Evolutionary conservation across 2,113 vertebrate species (phyloP).

Genomic region (Butorides virescens): DNA sequence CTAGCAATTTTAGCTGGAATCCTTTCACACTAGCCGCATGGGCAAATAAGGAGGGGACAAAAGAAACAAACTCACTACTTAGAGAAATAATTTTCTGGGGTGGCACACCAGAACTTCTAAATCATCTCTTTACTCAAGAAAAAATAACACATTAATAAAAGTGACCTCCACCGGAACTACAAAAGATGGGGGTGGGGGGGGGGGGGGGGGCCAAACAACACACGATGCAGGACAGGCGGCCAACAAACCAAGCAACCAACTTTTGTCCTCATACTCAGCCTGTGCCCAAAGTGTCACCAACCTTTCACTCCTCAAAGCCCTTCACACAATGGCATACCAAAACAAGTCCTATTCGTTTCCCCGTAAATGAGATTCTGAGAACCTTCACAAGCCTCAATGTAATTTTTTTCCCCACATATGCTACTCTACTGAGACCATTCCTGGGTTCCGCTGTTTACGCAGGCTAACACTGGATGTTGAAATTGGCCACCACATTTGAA

Average conservation of each 20-base stretch:
- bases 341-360: background rate
- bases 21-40: background rate
- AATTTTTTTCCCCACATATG: background rate
- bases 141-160: background rate
- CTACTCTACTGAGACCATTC: background rate
- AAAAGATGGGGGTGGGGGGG: background rate
- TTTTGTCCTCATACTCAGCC: background rate
- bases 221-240: too few species aligned
- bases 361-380: background rate
- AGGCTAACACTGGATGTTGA: rapidly evolving
- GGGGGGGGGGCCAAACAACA: too few species aligned
- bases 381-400: background rate
- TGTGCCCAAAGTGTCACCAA: background rate
- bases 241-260: too few species aligned
- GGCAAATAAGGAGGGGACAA: background rate
- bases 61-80: background rate
- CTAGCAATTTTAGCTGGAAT: background rate
- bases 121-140: background rate
- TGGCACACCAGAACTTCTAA: background rate
- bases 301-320: background rate
- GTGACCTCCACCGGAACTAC: background rate
- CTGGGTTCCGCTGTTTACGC: background rate
- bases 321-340: background rate
- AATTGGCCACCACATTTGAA: background rate
- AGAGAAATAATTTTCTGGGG: background rate